These are phyloP conservation scores for Noctuana brunneofusca DNA, from an alignment of 2,888 invertebrate genomes.

Conservation along the genomic window DNA sequence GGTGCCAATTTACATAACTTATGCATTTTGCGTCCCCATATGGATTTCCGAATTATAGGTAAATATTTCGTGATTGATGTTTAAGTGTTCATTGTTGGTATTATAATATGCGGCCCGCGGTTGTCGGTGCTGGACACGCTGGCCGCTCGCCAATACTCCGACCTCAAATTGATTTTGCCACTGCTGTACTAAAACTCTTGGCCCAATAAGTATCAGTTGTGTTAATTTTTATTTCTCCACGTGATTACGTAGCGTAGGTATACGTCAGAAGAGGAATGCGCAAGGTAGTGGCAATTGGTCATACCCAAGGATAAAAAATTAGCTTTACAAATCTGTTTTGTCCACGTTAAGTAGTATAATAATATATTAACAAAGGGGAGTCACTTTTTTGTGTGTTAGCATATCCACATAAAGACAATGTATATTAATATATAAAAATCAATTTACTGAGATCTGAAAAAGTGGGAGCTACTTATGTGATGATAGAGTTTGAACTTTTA, in stretches of 20 bases:
- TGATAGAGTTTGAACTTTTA: conserved; percentile 60
- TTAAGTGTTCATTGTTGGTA: conserved; percentile 46
- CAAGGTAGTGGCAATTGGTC: no score
- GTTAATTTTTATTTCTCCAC: conserved; percentile 55
- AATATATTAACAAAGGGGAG: no score
- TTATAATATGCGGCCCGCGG: conserved; percentile 58
- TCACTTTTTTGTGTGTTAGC: no score
- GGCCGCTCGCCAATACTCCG: conserved; percentile 68
- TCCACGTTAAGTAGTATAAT: no score
- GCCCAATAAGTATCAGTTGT: conserved; percentile 62
- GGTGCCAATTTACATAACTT: conserved; percentile 24
- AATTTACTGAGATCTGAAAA: background rate
- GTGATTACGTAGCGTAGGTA: background rate
- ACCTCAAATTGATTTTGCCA: conserved; percentile 77
- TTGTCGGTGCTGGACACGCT: conserved; percentile 52
- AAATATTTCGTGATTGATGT: conserved; percentile 49
- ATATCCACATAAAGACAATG: no score
- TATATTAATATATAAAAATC: background rate
- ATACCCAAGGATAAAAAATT: no score
- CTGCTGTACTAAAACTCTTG: conserved; percentile 66
- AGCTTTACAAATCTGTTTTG: no score
- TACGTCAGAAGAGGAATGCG: no score
- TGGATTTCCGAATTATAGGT: conserved; percentile 33
- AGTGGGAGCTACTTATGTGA: conserved; percentile 43
- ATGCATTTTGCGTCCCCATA: conserved; percentile 19